Base-by-base conservation (phyloP, 2,888 invertebrate species). In the Syrista parreyssii region DNA sequence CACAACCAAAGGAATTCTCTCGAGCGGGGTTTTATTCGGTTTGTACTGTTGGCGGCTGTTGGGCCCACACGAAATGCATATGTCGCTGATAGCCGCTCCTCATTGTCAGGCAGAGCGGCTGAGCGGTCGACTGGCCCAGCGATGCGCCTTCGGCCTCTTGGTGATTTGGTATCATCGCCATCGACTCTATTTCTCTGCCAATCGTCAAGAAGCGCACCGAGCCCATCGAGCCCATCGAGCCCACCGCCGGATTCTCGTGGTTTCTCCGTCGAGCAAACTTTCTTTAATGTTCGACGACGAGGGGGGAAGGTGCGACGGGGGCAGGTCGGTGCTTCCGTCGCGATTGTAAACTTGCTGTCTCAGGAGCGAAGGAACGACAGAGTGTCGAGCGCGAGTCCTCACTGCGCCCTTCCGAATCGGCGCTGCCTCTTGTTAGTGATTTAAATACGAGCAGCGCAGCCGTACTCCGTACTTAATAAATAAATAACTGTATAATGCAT, bases 401-500 rank as follows among this genome's bases (percentile, higher is more conserved):
- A 12, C 30, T 69, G 30, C 30, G 30, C 69, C 31, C 69, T 12
- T 4, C 69, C 69, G 31, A 69, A 69, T 69, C 69, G 69, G 12
- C 69, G 15, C 34, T 32, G 77, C 69, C 68, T 31, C 73, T 81
- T 75, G 76, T 78, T 78, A 74, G 79, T 75, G 76, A 80, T 79
- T 82, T 79, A 77, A 82, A 82, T 80, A 79, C 80, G 79, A 79
- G 78, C 76, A 77, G 79, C 79, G 74, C 69, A 76, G 75, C 76
- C 69, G 69, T 69, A 32, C 69, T 69, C 69, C 30, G 69, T 82
- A 78, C 76, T 78, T 82, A 83, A 82, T 85, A 83, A 84, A 83
- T 86, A 84, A 86, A 84, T 83, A 85, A 83, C 84, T 85, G 83
- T 83, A 84, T 83, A 84, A 85, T 86, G 82, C 84, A 83, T 81